Evolutionary conservation across 1,140 invertebrate species (phyloP).

Genomic region (Maniola jurtina): DNA sequence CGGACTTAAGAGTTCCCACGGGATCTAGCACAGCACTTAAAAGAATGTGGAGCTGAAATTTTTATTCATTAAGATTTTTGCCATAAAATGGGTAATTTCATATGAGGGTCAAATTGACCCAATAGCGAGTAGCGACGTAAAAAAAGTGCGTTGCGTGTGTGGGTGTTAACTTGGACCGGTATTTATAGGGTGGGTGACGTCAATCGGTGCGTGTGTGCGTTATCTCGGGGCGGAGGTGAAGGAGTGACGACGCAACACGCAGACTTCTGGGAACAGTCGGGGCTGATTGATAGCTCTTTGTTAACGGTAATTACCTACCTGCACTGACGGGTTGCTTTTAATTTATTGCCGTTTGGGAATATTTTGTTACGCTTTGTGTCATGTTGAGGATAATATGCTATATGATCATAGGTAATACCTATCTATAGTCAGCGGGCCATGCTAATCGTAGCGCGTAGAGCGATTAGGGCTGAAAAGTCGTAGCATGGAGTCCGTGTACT

Average conservation of each 20-base stretch:
- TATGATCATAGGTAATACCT: no score
- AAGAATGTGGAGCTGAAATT: no score
- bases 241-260: conserved; percentile 60
- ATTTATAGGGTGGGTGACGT: conserved; percentile 55
- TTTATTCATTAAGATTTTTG: no score
- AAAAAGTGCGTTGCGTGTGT: not conserved
- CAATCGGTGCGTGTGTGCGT: conserved; percentile 61
- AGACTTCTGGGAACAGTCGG: conserved; percentile 54
- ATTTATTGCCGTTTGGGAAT: not conserved
- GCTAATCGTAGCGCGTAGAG: no score
- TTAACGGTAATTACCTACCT: conserved; percentile 36
- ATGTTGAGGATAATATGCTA: no score
- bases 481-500: no score
- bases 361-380: not conserved
- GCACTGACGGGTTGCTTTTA: not conserved
- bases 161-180: conserved; percentile 15
- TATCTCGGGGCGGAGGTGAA: conserved; percentile 62
- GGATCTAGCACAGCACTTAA: no score
- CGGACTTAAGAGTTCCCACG: no score
- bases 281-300: conserved; percentile 66
- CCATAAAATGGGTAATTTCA: no score
- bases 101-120: not conserved
- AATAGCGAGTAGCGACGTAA: not conserved
- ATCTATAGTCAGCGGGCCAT: no score
- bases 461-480: no score